A percentile compares a stretch with the other conserved stretches of the same genome.
Conservation (phyloP, 2,113 vertebrate species). For the Lichenostomus cassidix region DNA sequence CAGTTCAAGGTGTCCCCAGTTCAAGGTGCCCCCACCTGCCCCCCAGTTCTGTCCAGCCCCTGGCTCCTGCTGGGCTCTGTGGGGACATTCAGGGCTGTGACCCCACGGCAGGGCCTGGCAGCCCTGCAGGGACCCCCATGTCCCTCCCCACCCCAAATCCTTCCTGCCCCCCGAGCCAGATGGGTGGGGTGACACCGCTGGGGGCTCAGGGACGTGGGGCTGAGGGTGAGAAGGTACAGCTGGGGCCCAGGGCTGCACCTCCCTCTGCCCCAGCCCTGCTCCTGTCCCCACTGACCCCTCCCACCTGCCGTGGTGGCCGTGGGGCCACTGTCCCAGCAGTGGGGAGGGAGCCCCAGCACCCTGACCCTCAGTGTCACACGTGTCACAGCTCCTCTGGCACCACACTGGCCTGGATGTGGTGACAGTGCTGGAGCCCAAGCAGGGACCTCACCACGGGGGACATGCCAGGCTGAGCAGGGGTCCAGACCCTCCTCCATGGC, state of each 20-base stretch:
- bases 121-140: background rate
- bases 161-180: background rate
- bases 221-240: background rate
- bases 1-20: no score
- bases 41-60: background rate
- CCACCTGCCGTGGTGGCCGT: fast-evolving
- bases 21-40: background rate
- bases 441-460: background rate
- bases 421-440: background rate
- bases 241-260: background rate
- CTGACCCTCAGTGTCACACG: fast-evolving
- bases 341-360: background rate
- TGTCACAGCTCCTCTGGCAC: fast-evolving
- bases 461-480: background rate
- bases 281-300: fast-evolving
- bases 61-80: background rate
- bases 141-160: background rate
- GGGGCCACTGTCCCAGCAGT: fast-evolving
- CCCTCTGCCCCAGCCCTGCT: background rate
- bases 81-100: background rate
- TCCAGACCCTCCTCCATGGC: fast-evolving
- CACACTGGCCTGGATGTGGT: fast-evolving
- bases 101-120: background rate
- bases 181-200: fast-evolving
- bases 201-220: background rate